Percentiles rank a stretch among this genome's conserved stretches.
Evolutionary conservation across 2,797 vertebrate species (phyloP).

Genomic region (Sebastes melanostomus): DNA sequence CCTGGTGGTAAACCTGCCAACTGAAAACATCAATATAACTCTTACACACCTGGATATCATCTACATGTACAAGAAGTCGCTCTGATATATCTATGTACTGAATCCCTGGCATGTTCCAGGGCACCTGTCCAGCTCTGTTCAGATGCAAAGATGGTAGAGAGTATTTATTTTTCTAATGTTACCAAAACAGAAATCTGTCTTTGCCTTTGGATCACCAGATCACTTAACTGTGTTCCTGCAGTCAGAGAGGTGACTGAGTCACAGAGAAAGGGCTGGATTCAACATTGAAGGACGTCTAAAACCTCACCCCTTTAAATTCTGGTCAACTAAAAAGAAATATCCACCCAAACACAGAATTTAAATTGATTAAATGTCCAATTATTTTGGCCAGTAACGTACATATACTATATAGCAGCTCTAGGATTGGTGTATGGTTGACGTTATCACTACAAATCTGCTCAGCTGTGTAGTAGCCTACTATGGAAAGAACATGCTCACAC

Average conservation of each 20-base stretch:
- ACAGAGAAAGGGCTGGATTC: not conserved
- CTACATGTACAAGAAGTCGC: slow-evolving; percentile 10
- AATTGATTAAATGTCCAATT: not conserved
- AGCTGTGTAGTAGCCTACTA: not conserved
- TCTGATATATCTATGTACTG: not conserved
- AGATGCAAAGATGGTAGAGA: not conserved
- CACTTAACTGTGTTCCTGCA: not conserved
- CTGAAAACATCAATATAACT: rapidly evolving
- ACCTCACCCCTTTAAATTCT: not conserved
- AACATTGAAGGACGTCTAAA: not conserved
- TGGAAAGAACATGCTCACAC: not conserved
- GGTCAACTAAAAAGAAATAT: not conserved
- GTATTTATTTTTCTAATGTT: not conserved
- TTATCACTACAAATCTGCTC: slow-evolving; percentile 57
- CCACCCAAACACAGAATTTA: not conserved
- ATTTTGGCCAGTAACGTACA: not conserved
- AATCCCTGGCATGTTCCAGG: not conserved
- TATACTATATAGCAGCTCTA: not conserved
- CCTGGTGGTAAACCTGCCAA: not conserved
- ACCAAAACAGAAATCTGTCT: not conserved
- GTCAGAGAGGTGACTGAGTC: not conserved
- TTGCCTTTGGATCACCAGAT: rapidly evolving
- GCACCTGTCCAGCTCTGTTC: not conserved
- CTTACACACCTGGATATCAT: slow-evolving; percentile 64
- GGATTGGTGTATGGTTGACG: not conserved